These are phyloP conservation scores for Geodia barretti DNA, from an alignment of 37 sponge, comb jelly and placozoan genomes.

Conservation along the genomic window DNA sequence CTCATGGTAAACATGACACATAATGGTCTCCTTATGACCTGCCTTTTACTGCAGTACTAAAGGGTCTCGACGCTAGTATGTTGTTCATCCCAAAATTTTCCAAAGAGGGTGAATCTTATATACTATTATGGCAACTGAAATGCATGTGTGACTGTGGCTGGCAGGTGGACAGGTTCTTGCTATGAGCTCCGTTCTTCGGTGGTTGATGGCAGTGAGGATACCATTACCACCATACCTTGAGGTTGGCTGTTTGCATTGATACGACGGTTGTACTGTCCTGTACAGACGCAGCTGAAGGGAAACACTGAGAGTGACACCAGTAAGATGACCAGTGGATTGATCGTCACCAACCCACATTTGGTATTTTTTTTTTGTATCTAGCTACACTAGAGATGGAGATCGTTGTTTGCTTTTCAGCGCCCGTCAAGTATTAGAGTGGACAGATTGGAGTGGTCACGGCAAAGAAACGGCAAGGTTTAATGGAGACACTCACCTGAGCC, in stretches of 20 bases:
- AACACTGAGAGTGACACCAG: background rate
- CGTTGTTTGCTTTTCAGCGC: background rate
- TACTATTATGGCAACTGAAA: background rate
- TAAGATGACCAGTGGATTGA: background rate
- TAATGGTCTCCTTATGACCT: background rate
- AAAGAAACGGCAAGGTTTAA: background rate
- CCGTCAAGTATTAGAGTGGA: conserved; percentile 3
- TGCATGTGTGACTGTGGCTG: no score
- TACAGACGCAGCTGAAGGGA: conserved; percentile 11
- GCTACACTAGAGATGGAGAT: no score
- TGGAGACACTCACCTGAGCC: background rate
- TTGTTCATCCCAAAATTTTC: conserved; percentile 37
- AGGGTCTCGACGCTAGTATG: background rate
- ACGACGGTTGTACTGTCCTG: background rate
- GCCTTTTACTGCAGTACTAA: conserved; percentile 7
- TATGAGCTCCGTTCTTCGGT: no score
- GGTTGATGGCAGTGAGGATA: no score
- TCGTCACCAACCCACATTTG: background rate
- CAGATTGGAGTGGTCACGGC: background rate
- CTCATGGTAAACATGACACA: conserved; percentile 21
- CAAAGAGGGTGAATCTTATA: background rate
- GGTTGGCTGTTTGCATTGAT: background rate
- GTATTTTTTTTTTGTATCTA: background rate
- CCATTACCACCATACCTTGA: background rate
- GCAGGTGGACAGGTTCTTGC: no score